Conservation (phyloP, 2,113 vertebrate genomes). For the Tachuris rubrigastra region DNA sequence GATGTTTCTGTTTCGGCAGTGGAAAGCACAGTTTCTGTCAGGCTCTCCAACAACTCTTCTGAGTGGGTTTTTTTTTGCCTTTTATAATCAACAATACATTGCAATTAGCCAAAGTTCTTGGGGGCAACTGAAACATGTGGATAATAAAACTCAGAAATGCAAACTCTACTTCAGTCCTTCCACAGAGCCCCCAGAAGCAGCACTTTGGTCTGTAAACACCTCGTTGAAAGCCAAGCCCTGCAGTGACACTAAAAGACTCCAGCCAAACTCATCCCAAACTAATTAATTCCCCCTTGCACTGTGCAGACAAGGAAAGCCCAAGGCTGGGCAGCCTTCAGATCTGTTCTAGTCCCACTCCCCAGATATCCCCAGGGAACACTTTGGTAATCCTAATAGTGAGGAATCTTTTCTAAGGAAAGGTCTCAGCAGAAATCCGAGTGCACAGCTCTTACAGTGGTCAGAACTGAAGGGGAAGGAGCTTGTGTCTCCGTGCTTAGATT, state of each 20-base stretch:
- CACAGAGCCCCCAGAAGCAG: not conserved
- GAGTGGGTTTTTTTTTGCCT: not conserved
- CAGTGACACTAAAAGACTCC: not conserved
- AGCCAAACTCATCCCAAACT: not conserved
- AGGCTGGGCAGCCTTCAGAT: not conserved
- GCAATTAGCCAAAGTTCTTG: slow-evolving; percentile 5
- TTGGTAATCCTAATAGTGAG: not conserved
- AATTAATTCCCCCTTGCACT: not conserved
- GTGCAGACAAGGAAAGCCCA: not conserved
- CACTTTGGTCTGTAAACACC: not conserved
- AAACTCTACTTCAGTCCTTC: not conserved
- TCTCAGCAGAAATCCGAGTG: not conserved
- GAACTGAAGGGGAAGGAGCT: not conserved
- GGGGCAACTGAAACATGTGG: not conserved
- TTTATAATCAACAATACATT: not conserved
- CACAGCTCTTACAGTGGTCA: not conserved
- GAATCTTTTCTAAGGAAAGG: not conserved
- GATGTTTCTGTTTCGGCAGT: not conserved
- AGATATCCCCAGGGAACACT: not conserved
- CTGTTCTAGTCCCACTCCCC: not conserved
- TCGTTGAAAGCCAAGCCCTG: not conserved
- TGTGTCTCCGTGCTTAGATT: not conserved
- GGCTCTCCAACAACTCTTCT: not conserved
- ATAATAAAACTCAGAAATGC: slow-evolving; percentile 12
- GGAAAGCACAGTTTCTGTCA: not conserved